Conservation (phyloP, 2,888 invertebrate species). For the Phyto melanocephala region DNA sequence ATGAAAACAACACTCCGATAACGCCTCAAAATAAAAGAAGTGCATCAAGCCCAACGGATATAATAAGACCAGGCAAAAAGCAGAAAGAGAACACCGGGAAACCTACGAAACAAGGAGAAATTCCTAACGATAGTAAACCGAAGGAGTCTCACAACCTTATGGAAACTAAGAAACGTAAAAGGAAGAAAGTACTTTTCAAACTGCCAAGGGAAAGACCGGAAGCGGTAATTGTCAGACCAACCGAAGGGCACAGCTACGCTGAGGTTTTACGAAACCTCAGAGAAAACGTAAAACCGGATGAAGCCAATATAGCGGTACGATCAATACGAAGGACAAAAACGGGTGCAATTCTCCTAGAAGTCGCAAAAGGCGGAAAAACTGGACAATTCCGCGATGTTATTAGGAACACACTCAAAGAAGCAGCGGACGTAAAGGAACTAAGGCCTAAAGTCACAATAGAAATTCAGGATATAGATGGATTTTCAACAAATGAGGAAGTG, state of each 20-base stretch:
- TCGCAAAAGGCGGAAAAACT: not conserved
- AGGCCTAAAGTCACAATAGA: not conserved
- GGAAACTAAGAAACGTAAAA: not conserved
- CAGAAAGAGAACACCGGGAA: not conserved
- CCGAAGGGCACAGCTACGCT: conserved; percentile 4
- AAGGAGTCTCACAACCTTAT: not conserved
- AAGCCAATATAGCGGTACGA: not conserved
- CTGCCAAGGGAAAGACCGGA: not conserved
- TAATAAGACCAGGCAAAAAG: not conserved
- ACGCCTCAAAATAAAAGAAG: not conserved
- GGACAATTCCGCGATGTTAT: not conserved
- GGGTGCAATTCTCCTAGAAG: not conserved
- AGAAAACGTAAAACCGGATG: conserved; percentile 3
- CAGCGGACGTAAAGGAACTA: not conserved
- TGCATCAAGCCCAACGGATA: not conserved
- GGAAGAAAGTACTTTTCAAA: no score
- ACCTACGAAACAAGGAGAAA: not conserved
- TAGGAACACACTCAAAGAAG: not conserved
- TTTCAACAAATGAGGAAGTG: not conserved
- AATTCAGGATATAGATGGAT: not conserved
- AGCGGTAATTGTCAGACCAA: not conserved
- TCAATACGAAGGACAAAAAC: conserved; percentile 6
- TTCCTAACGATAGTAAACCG: not conserved
- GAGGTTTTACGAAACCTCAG: not conserved
- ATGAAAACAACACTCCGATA: not conserved